These are phyloP conservation scores for Rhea americana DNA, from an alignment of 2,113 vertebrate species.

Conservation along the genomic window DNA sequence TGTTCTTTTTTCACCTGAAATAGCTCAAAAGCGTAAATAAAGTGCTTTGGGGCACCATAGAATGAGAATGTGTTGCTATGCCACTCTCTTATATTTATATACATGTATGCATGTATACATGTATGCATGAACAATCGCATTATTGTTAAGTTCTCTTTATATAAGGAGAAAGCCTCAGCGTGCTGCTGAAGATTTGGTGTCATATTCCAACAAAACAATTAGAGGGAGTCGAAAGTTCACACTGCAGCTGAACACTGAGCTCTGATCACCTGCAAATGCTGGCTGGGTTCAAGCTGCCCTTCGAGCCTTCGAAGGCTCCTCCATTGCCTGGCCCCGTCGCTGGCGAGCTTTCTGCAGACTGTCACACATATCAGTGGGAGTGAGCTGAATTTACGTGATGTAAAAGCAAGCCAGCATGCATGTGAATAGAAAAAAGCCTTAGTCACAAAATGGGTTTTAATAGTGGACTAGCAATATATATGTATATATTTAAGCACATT, in stretches of 20 bases:
- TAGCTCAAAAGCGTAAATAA: neutral
- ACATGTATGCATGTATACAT: neutral
- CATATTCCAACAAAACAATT: neutral
- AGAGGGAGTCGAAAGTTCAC: neutral
- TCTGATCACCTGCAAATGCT: slow-evolving; percentile 7
- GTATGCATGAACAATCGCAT: neutral
- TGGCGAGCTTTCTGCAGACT: neutral
- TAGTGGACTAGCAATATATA: neutral
- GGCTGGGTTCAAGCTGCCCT: neutral
- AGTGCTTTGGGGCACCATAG: neutral
- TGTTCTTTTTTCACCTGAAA: neutral
- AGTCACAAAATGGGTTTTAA: neutral
- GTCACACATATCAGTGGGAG: neutral
- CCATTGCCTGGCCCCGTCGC: neutral
- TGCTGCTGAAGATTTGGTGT: neutral
- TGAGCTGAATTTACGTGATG: neutral
- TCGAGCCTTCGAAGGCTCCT: neutral
- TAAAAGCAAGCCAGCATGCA: neutral
- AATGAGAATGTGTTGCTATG: neutral
- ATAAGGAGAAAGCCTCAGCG: neutral
- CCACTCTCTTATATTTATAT: neutral
- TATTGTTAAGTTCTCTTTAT: neutral
- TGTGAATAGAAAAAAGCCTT: neutral
- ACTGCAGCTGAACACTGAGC: neutral
- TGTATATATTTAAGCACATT: neutral